Evolutionary conservation across 92 coral and sea anemone genomes (phyloP).

Genomic region (Blastomussa wellsi): DNA sequence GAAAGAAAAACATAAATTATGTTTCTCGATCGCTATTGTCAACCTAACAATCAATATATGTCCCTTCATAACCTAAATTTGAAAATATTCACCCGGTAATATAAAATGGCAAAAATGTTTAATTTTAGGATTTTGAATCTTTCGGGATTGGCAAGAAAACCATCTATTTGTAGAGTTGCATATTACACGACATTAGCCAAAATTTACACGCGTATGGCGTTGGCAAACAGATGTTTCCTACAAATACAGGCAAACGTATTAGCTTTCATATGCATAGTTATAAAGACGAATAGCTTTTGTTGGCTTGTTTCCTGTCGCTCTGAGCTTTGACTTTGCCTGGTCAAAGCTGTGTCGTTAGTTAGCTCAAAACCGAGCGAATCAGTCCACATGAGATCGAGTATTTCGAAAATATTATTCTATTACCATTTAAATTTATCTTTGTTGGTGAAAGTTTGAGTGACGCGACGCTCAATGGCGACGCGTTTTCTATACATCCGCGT

Average conservation of each 20-base stretch:
- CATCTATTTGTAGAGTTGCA: neutral
- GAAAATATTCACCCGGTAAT: slow-evolving; percentile 20
- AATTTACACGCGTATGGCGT: neutral
- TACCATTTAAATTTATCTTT: slow-evolving; percentile 13
- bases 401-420: neutral
- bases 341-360: neutral
- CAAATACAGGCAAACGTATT: slow-evolving; percentile 5
- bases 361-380: neutral
- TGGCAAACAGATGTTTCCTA: slow-evolving; percentile 7
- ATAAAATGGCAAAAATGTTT: neutral
- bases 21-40: slow-evolving; percentile 24
- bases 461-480: slow-evolving; percentile 74
- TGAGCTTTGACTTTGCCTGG: slow-evolving; percentile 6
- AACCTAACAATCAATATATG: slow-evolving; percentile 33
- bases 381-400: neutral
- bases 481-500: slow-evolving; percentile 52
- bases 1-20: slow-evolving; percentile 33
- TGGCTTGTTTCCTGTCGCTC: slow-evolving; percentile 2
- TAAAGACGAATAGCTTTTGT: neutral
- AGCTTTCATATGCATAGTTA: neutral
- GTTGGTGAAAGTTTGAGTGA: slow-evolving; percentile 33
- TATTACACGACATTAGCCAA: neutral
- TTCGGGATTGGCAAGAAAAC: neutral
- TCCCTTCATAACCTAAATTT: neutral
- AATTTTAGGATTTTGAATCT: neutral